phyloP scores from a whole-genome alignment of 2,888 invertebrate genomes.

The Xestia sexstrigata region DNA sequence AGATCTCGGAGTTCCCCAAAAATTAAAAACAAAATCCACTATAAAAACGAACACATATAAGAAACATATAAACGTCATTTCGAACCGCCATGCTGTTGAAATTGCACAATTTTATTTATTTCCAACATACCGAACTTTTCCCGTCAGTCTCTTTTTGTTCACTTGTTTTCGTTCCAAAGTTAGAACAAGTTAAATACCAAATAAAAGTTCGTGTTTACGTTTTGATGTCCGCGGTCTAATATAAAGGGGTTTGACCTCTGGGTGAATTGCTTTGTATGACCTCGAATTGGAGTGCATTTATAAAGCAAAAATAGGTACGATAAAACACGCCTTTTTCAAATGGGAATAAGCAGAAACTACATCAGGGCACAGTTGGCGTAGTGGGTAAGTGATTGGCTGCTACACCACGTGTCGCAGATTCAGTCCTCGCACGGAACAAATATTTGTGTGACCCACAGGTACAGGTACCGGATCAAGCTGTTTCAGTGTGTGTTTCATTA shows the following conservation, averaged over 20 bases:
- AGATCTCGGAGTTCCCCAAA: too few relatives aligned
- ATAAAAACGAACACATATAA: constrained; percentile 16
- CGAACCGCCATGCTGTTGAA: constrained; percentile 4
- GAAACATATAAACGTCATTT: constrained; percentile 11
- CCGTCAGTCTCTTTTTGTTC: constrained; percentile 24
- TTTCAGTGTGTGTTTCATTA: too few relatives aligned
- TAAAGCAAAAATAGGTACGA: background rate
- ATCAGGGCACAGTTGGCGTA: background rate
- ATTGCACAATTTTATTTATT: constrained; percentile 43
- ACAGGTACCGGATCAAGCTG: too few relatives aligned
- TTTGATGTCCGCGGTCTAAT: constrained; percentile 35
- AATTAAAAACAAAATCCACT: constrained; percentile 4
- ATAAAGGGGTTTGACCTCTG: constrained; percentile 21
- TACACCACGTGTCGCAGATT: too few relatives aligned
- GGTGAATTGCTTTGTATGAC: background rate
- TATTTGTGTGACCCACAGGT: too few relatives aligned
- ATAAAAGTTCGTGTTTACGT: constrained; percentile 57
- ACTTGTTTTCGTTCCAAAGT: constrained; percentile 36
- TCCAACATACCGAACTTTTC: constrained; percentile 30
- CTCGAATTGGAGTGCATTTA: background rate
- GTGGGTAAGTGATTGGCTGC: too few relatives aligned
- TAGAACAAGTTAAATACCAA: constrained; percentile 51
- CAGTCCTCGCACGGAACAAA: too few relatives aligned
- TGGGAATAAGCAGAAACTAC: background rate
- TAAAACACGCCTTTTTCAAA: background rate